Evolutionary conservation across 2,888 invertebrate genomes (phyloP), one percentile per base, ranked within the genome.

Genomic region (Leptopilina drosophilae): DNA sequence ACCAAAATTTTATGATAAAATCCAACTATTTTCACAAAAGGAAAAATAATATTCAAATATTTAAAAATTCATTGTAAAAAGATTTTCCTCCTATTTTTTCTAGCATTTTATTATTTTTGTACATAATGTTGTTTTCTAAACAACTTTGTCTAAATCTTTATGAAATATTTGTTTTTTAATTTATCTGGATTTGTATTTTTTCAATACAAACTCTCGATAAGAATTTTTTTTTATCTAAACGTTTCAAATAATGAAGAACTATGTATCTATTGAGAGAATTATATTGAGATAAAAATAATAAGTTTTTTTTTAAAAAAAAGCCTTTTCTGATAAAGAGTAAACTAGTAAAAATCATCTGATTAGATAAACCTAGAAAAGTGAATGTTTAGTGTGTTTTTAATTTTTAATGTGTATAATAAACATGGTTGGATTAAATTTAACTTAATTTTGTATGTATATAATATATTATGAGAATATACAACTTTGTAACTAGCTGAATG

Each of bases 261-360:
- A 69, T 20, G 20, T 20, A 20, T 69, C 46, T 69, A 26, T 65
- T 65, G 14, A 53, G 69, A 53, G 8, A 7, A 53, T 11, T 14
- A 49, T 14, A 49, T 11, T 53, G 15, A 12, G 53, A 49, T 69
- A 75, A 78, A 62, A 73, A 53, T 69, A 62, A 59, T 1, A n/a
- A 56, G 15, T 62, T 15, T 62, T 62, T 20, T 20, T 20, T 20
- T 20, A 20, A 20, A 8, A 20, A 62, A 62, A 20, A 20, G 62
- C 8, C 26, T 33, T 64, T 64, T 26, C 33, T 64, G 33, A 33
- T 56, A 56, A 73, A 73, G 40, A 73, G 9, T 59, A 73, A 9
- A 73, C 1, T 1, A 15, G 20, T 49, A 73, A 73, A 73, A 73
- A 56, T 59, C 56, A 59, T 73, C 73, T 33, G 73, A 73, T 73